Percentiles rank a stretch among this genome's conserved stretches.
Evolutionary conservation across 2,113 vertebrate genomes (phyloP).

Genomic region (Ramphastos sulfuratus): DNA sequence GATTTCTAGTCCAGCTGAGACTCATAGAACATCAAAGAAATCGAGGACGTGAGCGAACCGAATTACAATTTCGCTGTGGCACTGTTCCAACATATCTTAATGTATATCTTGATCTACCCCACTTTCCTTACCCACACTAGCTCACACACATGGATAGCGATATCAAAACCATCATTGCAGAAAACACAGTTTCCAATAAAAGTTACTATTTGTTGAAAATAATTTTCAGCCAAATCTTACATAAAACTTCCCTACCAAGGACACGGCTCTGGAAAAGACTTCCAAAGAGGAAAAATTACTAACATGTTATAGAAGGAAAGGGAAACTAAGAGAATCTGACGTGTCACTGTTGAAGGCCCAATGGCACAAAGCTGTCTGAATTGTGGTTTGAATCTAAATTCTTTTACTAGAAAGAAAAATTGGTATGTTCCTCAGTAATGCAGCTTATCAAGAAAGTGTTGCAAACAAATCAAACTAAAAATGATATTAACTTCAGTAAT

Average conservation of each 20-base stretch:
- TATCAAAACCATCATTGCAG: not conserved
- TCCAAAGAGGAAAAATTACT: not conserved
- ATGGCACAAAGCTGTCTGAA: not conserved
- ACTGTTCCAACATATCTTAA: not conserved
- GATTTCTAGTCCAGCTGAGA: slow-evolving; percentile 24
- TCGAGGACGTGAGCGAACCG: not conserved
- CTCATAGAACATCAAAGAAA: slow-evolving; percentile 20
- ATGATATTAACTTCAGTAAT: not conserved
- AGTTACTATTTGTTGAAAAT: not conserved
- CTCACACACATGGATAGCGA: not conserved
- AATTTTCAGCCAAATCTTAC: not conserved
- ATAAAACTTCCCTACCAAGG: not conserved
- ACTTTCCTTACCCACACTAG: not conserved
- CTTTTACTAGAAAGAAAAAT: not conserved
- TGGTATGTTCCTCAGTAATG: not conserved
- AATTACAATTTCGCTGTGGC: slow-evolving; percentile 1
- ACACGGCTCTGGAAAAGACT: not conserved
- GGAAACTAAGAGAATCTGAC: not conserved
- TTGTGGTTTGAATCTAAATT: not conserved
- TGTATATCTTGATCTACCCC: not conserved
- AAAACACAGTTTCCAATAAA: not conserved
- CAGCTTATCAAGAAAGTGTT: not conserved
- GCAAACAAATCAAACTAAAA: not conserved
- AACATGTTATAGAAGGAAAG: fast-evolving
- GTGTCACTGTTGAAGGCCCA: not conserved